A percentile compares a stretch with the other conserved stretches of the same genome.
These are phyloP conservation scores for Urosaurus nigricauda DNA, from an alignment of 2,797 vertebrate genomes.

Conservation along the genomic window DNA sequence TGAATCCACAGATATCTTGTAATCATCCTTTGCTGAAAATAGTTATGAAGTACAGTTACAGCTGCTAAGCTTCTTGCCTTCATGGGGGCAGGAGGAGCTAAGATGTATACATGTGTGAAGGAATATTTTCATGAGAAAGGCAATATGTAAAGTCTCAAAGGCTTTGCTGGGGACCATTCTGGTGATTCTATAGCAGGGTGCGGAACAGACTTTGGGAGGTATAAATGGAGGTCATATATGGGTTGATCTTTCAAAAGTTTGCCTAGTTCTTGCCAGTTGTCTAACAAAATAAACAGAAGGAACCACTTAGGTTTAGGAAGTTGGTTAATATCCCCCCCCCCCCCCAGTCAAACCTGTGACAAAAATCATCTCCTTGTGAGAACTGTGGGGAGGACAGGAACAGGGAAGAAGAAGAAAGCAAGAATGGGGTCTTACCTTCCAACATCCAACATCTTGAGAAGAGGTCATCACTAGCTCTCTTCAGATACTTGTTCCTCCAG, in stretches of 20 bases:
- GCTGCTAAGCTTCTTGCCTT: background rate
- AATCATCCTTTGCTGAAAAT: background rate
- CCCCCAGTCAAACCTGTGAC: background rate
- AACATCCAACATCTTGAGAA: background rate
- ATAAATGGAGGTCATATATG: background rate
- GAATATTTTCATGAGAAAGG: background rate
- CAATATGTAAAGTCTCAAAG: background rate
- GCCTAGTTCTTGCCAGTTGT: background rate
- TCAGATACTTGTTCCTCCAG: background rate
- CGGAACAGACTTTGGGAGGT: background rate
- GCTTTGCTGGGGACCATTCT: background rate
- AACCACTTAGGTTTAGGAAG: background rate
- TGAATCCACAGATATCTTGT: background rate
- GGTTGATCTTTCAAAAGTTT: background rate
- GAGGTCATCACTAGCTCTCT: background rate
- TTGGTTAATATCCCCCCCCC: background rate
- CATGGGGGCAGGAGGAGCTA: constrained; percentile 3
- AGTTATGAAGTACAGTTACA: background rate
- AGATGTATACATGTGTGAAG: background rate
- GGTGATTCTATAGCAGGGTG: background rate
- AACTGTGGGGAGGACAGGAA: background rate
- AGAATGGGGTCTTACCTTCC: background rate
- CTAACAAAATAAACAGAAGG: background rate
- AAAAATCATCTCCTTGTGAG: background rate
- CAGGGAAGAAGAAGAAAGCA: background rate